Base-by-base conservation (phyloP, 2,113 vertebrate genomes). In the Thomomys bottae region DNA sequence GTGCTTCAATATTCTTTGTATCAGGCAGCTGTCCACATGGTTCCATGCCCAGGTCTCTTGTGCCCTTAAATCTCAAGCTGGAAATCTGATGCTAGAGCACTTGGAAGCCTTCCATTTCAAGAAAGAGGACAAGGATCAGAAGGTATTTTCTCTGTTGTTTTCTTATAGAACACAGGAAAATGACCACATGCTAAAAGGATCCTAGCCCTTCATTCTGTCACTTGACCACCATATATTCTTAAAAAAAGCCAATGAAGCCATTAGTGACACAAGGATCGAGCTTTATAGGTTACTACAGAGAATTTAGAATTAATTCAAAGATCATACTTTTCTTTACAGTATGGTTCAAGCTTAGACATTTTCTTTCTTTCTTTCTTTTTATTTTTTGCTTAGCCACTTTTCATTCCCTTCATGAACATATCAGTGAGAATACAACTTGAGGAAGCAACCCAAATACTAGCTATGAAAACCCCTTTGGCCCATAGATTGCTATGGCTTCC, bases 401-500 rank as follows among this genome's bases (percentile, higher is more conserved):
- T 5, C 40, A 26, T 42, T 70, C 5, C 73, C 3, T 87, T 45
- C 18, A 38, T 57, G 36, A 86, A 90, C 63, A 42, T 67, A 67
- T 0, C 5, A 32, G 26, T 59, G 67, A 80, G 24, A 54, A 66
- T 54, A 24, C 10, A 72, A 49, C 18, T 66, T 82, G n/a, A 17
- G 38, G 34, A 8, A 54, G 88, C 57, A 54, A 38, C 45, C 61
- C 54, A 66, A 57, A 86, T 15, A 20, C 21, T 15, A 57, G 45
- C 67, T 84, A 14, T 36, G 59, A 90, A 86, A 91, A 28, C 3
- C 32, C 20, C 49, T 54, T 83, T 9, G 36, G 21, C 24, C 49
- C 59, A 45, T 20, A 78, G 23, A n/a, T 87, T 88, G 38, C 45
- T 77, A 24, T 75, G 77, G 61, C 88, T 86, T 94, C 87, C 64